phyloP scores from a whole-genome alignment of 2,113 vertebrate genomes.

The Syrmaticus mikado region DNA sequence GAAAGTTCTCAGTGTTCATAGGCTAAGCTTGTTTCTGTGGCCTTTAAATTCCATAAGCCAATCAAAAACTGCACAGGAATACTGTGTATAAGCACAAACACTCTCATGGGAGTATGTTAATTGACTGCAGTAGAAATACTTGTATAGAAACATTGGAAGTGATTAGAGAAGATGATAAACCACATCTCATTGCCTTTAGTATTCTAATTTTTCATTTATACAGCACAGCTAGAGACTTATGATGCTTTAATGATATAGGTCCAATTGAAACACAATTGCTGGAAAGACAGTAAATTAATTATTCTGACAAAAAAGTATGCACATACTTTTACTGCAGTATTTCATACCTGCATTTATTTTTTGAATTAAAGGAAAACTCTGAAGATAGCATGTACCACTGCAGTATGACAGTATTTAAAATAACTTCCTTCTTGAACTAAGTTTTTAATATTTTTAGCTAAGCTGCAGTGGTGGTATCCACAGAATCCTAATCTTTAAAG shows the following conservation, averaged over 20 bases:
- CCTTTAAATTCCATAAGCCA: neutral
- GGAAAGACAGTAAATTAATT: neutral
- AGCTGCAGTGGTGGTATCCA: neutral
- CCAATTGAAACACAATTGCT: neutral
- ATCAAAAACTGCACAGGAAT: neutral
- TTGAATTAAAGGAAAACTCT: neutral
- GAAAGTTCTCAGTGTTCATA: neutral
- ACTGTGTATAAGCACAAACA: neutral
- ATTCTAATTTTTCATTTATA: neutral
- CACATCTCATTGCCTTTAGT: neutral
- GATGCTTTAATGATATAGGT: rapidly evolving
- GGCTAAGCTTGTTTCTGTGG: neutral
- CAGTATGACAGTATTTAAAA: neutral
- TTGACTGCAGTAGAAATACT: neutral
- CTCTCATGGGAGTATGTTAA: neutral
- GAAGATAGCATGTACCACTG: neutral
- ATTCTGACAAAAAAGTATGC: neutral
- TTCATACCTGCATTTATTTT: neutral
- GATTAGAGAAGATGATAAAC: neutral
- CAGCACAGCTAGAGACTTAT: neutral
- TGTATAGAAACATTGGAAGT: neutral
- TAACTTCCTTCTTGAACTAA: neutral
- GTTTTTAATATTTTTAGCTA: conserved; percentile 1
- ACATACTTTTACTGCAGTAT: neutral
- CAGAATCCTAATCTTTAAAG: conserved; percentile 3